These are phyloP conservation scores for Ypsolopha scabrella DNA, from an alignment of 2,888 invertebrate genomes.

Conservation along the genomic window DNA sequence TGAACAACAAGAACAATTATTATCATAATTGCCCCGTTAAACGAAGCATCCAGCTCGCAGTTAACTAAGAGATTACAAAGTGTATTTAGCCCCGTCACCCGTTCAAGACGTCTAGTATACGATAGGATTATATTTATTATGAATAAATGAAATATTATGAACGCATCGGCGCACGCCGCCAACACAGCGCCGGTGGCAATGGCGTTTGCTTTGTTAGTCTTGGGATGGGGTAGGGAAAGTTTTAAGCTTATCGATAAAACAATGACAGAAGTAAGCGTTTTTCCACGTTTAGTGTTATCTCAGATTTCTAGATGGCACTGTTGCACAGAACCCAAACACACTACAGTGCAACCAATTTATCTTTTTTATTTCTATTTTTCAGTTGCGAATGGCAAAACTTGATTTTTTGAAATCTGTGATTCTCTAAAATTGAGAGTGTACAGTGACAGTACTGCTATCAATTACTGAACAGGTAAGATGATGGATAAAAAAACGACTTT, in stretches of 20 bases:
- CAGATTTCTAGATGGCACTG: too few species aligned
- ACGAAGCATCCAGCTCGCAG: background rate
- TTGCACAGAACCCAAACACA: too few species aligned
- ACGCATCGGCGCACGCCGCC: slow-evolving; percentile 67
- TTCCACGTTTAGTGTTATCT: background rate
- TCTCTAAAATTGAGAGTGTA: too few species aligned
- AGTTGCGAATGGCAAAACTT: too few species aligned
- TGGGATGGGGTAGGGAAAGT: slow-evolving; percentile 23
- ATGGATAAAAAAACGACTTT: too few species aligned
- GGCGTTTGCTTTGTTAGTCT: slow-evolving; percentile 63
- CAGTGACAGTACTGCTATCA: too few species aligned
- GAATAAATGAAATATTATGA: slow-evolving; percentile 71
- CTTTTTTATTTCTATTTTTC: too few species aligned
- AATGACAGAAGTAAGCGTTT: background rate
- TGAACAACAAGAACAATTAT: background rate
- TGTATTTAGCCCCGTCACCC: slow-evolving; percentile 2
- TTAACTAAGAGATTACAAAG: slow-evolving; percentile 5
- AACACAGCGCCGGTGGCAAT: slow-evolving; percentile 65
- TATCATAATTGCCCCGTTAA: background rate
- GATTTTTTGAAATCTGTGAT: too few species aligned
- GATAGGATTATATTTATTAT: slow-evolving; percentile 66
- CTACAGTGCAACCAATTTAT: too few species aligned
- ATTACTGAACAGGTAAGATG: too few species aligned
- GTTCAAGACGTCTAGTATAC: slow-evolving; percentile 13
- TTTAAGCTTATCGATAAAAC: slow-evolving; percentile 18